phyloP scores from a whole-genome alignment of 2,888 invertebrate species.

The Dilophus febrilis region DNA sequence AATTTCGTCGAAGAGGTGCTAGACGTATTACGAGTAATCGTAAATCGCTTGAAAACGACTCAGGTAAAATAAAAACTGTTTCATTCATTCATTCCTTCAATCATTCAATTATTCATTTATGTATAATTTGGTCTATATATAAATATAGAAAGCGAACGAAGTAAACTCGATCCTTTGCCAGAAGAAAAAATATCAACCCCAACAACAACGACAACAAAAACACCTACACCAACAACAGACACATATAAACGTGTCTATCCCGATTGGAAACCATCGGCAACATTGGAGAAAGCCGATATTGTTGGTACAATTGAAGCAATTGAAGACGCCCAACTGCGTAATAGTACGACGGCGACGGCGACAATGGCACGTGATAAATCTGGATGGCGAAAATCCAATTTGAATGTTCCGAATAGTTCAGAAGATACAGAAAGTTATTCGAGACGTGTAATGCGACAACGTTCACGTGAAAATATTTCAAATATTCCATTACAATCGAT shows the following conservation, averaged over 20 bases:
- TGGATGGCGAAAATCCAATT: slow-evolving; percentile 54
- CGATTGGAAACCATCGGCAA: slow-evolving; percentile 64
- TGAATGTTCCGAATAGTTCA: slow-evolving; percentile 42
- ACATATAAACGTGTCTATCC: slow-evolving; percentile 47
- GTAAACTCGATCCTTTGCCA: slow-evolving; percentile 52
- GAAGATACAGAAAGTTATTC: slow-evolving; percentile 34
- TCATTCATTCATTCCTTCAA: neutral
- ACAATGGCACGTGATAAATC: slow-evolving; percentile 49
- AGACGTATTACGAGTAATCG: slow-evolving; percentile 51
- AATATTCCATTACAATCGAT: slow-evolving; percentile 36
- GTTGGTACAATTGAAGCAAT: slow-evolving; percentile 73
- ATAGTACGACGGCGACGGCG: no score
- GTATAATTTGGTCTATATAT: no score
- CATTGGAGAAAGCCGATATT: slow-evolving; percentile 66
- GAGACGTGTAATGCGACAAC: slow-evolving; percentile 38
- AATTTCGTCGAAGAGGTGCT: slow-evolving; percentile 44
- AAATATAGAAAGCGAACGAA: slow-evolving; percentile 64
- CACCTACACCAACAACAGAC: slow-evolving; percentile 16
- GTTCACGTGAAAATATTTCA: slow-evolving; percentile 34
- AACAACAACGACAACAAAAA: slow-evolving; percentile 13
- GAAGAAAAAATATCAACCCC: slow-evolving; percentile 45
- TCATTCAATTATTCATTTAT: no score
- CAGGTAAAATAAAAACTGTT: slow-evolving; percentile 35
- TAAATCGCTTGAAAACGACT: slow-evolving; percentile 69
- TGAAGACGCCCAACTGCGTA: slow-evolving; percentile 31